A percentile compares a stretch with the other conserved stretches of the same genome.
phyloP scores from a whole-genome alignment of 2,113 vertebrate species.

The Rhombomys opimus region DNA sequence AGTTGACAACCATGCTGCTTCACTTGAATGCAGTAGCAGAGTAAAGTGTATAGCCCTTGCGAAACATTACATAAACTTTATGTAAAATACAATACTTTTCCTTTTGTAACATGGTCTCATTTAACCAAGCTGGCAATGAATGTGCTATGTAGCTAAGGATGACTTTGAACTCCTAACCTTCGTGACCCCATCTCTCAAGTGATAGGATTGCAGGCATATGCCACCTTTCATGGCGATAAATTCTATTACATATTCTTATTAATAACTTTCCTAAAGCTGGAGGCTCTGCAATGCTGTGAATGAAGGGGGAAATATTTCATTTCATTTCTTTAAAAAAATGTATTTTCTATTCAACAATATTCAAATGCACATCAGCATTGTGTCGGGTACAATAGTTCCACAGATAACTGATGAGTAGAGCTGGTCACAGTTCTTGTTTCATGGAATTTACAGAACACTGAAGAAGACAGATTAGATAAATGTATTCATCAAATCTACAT shows the following conservation, averaged over 20 bases:
- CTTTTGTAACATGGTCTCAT: background rate
- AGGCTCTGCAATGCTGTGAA: background rate
- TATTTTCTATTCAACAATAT: background rate
- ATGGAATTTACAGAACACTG: background rate
- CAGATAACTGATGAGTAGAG: constrained; percentile 18
- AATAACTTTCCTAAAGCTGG: background rate
- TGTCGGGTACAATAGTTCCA: background rate
- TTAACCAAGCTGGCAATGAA: background rate
- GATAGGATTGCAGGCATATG: background rate
- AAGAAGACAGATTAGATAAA: background rate
- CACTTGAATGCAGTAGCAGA: constrained; percentile 5
- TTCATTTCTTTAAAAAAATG: background rate
- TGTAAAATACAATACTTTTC: background rate
- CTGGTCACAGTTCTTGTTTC: background rate
- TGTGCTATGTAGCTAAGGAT: background rate
- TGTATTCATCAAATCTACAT: background rate
- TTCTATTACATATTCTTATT: background rate
- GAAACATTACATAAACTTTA: background rate
- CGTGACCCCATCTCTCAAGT: background rate
- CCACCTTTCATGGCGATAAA: background rate
- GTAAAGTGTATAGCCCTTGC: background rate
- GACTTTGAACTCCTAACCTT: background rate
- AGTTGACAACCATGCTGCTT: background rate
- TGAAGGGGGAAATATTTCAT: background rate
- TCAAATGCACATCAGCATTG: background rate